Evolutionary conservation across 2,797 vertebrate species (phyloP), one percentile per base, ranked within the genome.

Genomic region (Leptoclinus maculatus): DNA sequence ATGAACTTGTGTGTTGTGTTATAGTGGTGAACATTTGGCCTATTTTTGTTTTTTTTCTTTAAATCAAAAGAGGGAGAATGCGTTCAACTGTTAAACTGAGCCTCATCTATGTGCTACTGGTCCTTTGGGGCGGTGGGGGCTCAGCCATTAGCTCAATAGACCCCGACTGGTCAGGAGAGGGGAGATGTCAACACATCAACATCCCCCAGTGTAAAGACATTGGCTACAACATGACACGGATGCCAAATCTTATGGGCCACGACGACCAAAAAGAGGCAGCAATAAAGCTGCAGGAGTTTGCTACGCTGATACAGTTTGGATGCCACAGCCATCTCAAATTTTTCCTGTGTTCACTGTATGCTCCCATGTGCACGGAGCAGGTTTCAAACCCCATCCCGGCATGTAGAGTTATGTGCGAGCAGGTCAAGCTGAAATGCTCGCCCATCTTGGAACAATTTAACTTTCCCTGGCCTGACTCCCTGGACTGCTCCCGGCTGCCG

Each of bases 331-430:
- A 99, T 76, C 95, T 99, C 12, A 97, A 96, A 86, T 99, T 99
- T 79, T 99, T 99, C 86, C 95, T 99, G 70, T 99, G 98, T 85
- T 99, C 98, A 0, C 95, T 99, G n/a, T 98, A 98, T 0, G 98
- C 98, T 3, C 98, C 98, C 34, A 99, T 99, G 98, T 99, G 98
- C 96, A 98, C 98, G 0, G 98, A 99, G 93, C 97, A 99, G 90
- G 98, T 99, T 85, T 99, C 98, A 3, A 96, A 97, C 13, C 97
- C 98, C 2, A 99, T 99, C 90, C 98, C 98, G 0, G 98, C 98
- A 21, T 99, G 98, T 88, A 93, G 97, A 56, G 96, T 98, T 12
- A 99, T 99, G 98, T 99, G 98, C 0, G 97, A 99, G 93, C 98
- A 99, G 93, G 98, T 97, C 25, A 96, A 97, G 87, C 85, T 95